Conservation (phyloP, 2,888 invertebrate genomes). For the Drosophila borborema region DNA sequence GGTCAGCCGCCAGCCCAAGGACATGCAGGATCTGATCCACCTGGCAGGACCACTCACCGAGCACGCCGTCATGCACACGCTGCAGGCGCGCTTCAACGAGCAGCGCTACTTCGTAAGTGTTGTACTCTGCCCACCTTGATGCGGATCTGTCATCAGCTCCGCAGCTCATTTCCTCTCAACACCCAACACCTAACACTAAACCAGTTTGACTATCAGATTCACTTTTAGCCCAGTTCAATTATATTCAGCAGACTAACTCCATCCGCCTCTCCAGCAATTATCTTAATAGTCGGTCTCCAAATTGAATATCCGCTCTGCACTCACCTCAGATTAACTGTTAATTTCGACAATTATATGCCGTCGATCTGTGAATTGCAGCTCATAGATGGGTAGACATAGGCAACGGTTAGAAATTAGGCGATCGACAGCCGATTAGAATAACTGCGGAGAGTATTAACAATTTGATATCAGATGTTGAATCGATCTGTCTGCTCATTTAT, state of each 20-base stretch:
- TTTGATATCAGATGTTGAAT: not conserved
- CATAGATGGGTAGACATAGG: too few species aligned
- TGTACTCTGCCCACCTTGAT: not conserved
- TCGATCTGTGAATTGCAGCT: not conserved
- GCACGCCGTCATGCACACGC: slow-evolving; percentile 95
- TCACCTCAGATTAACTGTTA: slow-evolving; percentile 1
- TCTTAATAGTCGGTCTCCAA: slow-evolving; percentile 50
- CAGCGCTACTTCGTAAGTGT: slow-evolving; percentile 93
- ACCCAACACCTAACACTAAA: not conserved
- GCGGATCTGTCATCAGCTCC: not conserved
- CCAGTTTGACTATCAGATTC: slow-evolving; percentile 27
- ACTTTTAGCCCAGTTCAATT: slow-evolving; percentile 11
- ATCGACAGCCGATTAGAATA: not conserved
- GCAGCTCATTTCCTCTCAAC: not conserved
- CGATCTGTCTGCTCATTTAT: not conserved
- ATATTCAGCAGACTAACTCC: slow-evolving; percentile 1
- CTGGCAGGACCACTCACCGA: slow-evolving; percentile 96
- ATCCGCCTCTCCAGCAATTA: slow-evolving; percentile 46
- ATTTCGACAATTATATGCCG: slow-evolving; percentile 14
- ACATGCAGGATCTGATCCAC: slow-evolving; percentile 96
- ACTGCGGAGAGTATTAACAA: not conserved
- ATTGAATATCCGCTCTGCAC: slow-evolving; percentile 1
- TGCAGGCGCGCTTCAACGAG: slow-evolving; percentile 95
- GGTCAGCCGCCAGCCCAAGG: slow-evolving; percentile 64
- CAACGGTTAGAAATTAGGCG: not conserved